Evolutionary conservation across 2,113 vertebrate species (phyloP).

Genomic region (Pedetes capensis): DNA sequence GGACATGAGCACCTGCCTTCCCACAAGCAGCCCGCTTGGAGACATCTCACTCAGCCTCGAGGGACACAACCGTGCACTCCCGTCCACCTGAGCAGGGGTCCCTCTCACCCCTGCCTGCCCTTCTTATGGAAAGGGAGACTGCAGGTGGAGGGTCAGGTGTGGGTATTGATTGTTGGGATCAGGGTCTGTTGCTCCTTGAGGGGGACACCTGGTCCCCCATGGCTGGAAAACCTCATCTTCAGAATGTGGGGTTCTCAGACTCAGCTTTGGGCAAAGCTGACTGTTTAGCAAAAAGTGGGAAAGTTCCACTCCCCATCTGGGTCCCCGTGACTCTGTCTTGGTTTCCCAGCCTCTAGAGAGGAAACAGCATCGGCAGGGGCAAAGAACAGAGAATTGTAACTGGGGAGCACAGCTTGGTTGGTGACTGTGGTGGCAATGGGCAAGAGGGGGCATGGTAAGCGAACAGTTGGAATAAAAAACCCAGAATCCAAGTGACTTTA

Average conservation of each 20-base stretch:
- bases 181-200: not conserved
- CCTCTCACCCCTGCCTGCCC: not conserved
- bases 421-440: too few species aligned
- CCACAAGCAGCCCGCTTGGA: not conserved
- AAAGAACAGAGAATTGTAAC: not conserved
- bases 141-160: not conserved
- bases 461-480: not conserved
- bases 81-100: not conserved
- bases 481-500: not conserved
- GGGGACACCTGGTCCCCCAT: rapidly evolving
- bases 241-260: not conserved
- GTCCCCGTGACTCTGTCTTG: not conserved
- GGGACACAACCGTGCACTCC: not conserved
- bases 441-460: not conserved
- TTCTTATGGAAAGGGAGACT: not conserved
- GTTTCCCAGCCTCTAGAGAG: not conserved
- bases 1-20: rapidly evolving
- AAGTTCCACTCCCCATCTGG: not conserved
- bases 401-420: not conserved
- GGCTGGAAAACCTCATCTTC: not conserved
- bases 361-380: not conserved
- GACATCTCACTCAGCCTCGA: not conserved
- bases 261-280: not conserved
- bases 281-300: not conserved
- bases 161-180: too few species aligned